phyloP scores from a whole-genome alignment of 1,140 invertebrate genomes.

The Scylla paramamosain region DNA sequence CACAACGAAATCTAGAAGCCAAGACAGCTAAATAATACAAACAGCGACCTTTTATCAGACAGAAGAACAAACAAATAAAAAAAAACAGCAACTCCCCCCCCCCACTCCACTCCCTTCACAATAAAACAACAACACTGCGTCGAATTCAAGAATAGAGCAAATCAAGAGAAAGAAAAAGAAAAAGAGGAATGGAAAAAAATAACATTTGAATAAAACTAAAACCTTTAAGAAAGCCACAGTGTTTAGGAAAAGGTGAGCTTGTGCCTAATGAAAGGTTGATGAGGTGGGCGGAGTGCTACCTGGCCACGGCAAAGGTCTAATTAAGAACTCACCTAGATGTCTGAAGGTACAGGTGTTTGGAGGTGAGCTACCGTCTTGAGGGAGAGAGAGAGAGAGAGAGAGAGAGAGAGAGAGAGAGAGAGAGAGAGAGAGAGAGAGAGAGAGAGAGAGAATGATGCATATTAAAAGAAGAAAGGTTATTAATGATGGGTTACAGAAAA shows the following conservation, averaged over 20 bases:
- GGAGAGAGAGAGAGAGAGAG: constrained; percentile 3
- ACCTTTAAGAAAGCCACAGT: neutral
- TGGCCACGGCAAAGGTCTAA: neutral
- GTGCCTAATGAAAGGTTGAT: neutral
- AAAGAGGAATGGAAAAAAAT: neutral
- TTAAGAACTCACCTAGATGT: neutral
- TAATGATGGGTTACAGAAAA: neutral
- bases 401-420: neutral
- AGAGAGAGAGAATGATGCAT: neutral
- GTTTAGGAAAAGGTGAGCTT: neutral
- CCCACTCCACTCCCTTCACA: no score
- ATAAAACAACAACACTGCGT: neutral
- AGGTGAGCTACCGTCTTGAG: neutral
- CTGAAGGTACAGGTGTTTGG: neutral
- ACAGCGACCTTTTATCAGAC: no score
- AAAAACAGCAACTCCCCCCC: neutral
- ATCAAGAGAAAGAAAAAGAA: neutral
- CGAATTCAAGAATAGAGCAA: neutral
- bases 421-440: neutral
- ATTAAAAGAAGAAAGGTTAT: no score
- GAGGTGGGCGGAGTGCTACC: neutral
- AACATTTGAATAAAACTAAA: neutral
- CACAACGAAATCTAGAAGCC: no score
- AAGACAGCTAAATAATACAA: no score
- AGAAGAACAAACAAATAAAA: neutral